Percentiles rank a stretch among this genome's conserved stretches.
phyloP scores from a whole-genome alignment of 2,113 vertebrate species.

The Pelusios castaneus region DNA sequence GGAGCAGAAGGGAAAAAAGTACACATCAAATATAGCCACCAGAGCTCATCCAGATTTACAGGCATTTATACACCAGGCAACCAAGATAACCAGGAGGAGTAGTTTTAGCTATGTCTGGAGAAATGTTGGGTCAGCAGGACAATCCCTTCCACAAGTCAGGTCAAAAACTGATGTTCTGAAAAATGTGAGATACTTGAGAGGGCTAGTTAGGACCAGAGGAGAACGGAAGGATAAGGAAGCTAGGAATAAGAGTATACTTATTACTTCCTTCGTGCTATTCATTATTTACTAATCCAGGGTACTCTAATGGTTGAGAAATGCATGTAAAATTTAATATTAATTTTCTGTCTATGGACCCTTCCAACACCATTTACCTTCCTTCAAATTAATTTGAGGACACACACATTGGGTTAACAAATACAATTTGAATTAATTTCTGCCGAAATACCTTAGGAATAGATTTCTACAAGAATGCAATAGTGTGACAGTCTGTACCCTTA shows the following conservation, averaged over 20 bases:
- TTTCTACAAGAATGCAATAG: background rate
- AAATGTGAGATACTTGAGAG: background rate
- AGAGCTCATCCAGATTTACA: background rate
- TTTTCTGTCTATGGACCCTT: background rate
- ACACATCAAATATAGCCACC: accelerated
- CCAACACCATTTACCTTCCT: background rate
- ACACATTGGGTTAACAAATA: background rate
- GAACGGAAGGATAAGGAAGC: background rate
- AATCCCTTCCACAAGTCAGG: background rate
- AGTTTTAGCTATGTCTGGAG: background rate
- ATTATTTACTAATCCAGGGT: background rate
- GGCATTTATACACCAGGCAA: background rate
- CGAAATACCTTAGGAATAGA: background rate
- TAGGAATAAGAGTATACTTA: accelerated
- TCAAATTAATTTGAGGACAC: background rate
- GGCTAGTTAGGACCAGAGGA: background rate
- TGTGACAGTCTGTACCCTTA: background rate
- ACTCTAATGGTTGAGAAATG: background rate
- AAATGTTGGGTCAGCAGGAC: background rate
- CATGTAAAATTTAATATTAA: background rate
- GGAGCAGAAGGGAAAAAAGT: background rate
- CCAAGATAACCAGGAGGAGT: background rate
- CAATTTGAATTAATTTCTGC: background rate
- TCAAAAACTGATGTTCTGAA: background rate
- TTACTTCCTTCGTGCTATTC: background rate